Conservation (phyloP, 1,140 invertebrate genomes). For the Tetragnatha versicolor region DNA sequence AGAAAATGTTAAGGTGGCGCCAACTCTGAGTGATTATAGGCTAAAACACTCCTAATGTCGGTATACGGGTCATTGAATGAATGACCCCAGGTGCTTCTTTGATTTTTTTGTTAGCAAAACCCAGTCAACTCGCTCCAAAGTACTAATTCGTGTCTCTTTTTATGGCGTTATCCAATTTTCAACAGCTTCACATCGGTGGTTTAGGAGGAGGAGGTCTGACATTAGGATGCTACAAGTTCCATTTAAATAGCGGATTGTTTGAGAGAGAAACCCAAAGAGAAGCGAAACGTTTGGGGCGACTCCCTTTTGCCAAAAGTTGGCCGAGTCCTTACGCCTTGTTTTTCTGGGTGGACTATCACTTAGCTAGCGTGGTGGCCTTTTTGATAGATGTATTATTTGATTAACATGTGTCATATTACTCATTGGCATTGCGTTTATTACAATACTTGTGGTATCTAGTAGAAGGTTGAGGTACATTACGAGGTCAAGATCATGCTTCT, state of each 20-base stretch:
- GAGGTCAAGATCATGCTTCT: too few species aligned
- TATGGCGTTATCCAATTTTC: slow-evolving; percentile 32
- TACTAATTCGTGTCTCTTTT: not conserved
- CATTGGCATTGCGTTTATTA: too few species aligned
- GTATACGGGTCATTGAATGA: slow-evolving; percentile 51
- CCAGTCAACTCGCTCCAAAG: slow-evolving; percentile 33
- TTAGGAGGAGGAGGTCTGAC: too few species aligned
- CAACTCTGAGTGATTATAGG: slow-evolving; percentile 48
- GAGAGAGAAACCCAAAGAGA: not conserved
- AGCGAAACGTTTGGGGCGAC: not conserved
- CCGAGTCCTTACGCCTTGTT: too few species aligned
- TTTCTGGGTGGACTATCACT: too few species aligned
- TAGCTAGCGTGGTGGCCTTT: too few species aligned
- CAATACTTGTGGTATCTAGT: too few species aligned
- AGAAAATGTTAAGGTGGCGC: slow-evolving; percentile 34
- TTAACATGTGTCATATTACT: too few species aligned
- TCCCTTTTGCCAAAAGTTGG: too few species aligned
- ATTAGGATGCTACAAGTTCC: too few species aligned
- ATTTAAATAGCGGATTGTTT: not conserved
- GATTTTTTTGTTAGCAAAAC: slow-evolving; percentile 17
- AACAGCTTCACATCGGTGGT: slow-evolving; percentile 40
- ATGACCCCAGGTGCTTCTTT: slow-evolving; percentile 6
- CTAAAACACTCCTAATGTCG: slow-evolving; percentile 47
- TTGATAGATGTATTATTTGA: too few species aligned
- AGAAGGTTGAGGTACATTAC: too few species aligned